Base-by-base conservation (phyloP, 1,140 invertebrate genomes). In the Drosophila ogumai region DNA sequence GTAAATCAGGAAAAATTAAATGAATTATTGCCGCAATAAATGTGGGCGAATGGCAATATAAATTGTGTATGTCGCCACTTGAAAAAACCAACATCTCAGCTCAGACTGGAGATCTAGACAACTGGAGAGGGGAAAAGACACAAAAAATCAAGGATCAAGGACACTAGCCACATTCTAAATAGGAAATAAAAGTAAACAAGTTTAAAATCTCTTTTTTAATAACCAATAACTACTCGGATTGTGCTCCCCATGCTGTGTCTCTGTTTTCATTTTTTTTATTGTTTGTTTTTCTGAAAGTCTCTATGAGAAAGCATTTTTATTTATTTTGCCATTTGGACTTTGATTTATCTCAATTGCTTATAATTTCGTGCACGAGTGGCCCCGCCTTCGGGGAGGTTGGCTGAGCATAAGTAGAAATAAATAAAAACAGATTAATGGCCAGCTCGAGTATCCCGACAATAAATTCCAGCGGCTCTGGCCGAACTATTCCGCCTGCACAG, bases 21-120 rank as follows among this genome's bases (percentile, higher is more conserved):
- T 90, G 84, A 88, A 88, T 88, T 88, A 88, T 88, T 84, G 85
- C 85, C 69, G 85, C 84, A 88, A 90, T 88, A 88, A 88, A 88
- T 90, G 84, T 84, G 80, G 81, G 64, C 69, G 63, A 44, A 64
- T 41, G 72, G 56, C 81, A 73, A 81, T 84, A 87, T 87, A 87
- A 84, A 84, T 82, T 79, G 81, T 87, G 59, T 67, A 79, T 65
- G 64, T 69, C 71, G 65, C 59, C 67, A 79, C 80, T 72, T 80
- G 67, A 81, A 59, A 34, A 50, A 13, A 13, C 28, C 8, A 40
- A 47, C 32, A 36, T 6, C 47, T 6, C 40, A 28, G 12, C 7
- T 8, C 9, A 28, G 13, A 25, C 38, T 22, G 17, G 5, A 10
- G 13, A 22, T 1, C 19, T 2, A 22, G 19, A 38, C 44, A 28